Evolutionary conservation across 2,113 vertebrate species (phyloP).

Genomic region (Nansenia antarctica): DNA sequence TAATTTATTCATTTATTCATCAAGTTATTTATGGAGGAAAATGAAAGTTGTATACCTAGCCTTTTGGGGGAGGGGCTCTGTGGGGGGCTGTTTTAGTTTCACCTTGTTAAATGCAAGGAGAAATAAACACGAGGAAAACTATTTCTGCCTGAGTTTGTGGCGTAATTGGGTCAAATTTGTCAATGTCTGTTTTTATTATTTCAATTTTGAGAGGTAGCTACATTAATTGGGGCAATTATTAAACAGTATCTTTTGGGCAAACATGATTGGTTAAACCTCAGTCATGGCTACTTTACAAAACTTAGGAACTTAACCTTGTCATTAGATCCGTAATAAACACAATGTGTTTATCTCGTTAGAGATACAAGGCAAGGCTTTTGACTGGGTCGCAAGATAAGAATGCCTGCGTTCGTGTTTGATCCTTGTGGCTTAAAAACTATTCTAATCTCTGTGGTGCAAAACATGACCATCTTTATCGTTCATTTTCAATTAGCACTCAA

Average conservation of each 20-base stretch:
- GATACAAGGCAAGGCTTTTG: background rate
- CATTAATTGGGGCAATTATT: background rate
- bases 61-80: slow-evolving; percentile 42
- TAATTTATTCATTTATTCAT: slow-evolving; percentile 72
- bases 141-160: background rate
- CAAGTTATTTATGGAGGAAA: slow-evolving; percentile 67
- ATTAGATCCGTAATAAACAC: background rate
- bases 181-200: background rate
- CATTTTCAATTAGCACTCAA: too few species aligned
- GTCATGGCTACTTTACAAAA: background rate
- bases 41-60: slow-evolving; percentile 57
- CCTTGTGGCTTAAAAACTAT: background rate
- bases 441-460: background rate
- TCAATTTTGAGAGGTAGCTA: background rate
- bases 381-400: slow-evolving; percentile 5
- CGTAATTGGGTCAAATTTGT: background rate
- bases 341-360: background rate
- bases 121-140: background rate
- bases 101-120: background rate
- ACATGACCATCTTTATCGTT: too few species aligned
- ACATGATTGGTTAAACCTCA: background rate
- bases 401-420: background rate
- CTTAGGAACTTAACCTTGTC: background rate
- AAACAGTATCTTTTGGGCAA: background rate
- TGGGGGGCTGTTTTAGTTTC: slow-evolving; percentile 7